phyloP scores from a whole-genome alignment of 2,797 vertebrate genomes.

The Acanthornis magna region DNA sequence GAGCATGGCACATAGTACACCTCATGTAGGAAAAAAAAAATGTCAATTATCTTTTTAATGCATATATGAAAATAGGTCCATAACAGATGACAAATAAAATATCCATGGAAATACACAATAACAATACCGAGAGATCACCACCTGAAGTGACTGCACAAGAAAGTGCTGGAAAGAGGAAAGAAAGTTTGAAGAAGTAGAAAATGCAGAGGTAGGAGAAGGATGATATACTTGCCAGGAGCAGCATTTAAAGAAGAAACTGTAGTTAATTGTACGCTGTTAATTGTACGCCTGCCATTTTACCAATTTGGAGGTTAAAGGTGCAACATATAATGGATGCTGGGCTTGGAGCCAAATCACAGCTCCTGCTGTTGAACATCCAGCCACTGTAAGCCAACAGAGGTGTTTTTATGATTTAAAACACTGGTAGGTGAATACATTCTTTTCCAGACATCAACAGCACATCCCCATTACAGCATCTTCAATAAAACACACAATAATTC shows the following conservation, averaged over 20 bases:
- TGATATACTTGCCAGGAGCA: background rate
- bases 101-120: background rate
- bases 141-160: background rate
- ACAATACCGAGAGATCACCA: background rate
- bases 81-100: background rate
- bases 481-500: background rate
- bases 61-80: background rate
- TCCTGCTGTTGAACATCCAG: background rate
- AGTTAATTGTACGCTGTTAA: background rate
- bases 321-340: background rate
- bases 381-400: background rate
- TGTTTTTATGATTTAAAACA: background rate
- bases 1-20: background rate
- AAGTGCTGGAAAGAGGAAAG: background rate
- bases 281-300: background rate
- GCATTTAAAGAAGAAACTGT: background rate
- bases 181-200: background rate
- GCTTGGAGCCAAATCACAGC: slow-evolving; percentile 16
- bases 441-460: background rate
- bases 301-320: slow-evolving; percentile 18
- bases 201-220: background rate
- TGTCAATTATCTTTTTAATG: background rate
- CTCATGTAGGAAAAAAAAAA: background rate
- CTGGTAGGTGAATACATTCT: background rate
- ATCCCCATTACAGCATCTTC: background rate